These are phyloP conservation scores for Antheraea mylitta DNA, from an alignment of 1,140 invertebrate species.

Conservation along the genomic window DNA sequence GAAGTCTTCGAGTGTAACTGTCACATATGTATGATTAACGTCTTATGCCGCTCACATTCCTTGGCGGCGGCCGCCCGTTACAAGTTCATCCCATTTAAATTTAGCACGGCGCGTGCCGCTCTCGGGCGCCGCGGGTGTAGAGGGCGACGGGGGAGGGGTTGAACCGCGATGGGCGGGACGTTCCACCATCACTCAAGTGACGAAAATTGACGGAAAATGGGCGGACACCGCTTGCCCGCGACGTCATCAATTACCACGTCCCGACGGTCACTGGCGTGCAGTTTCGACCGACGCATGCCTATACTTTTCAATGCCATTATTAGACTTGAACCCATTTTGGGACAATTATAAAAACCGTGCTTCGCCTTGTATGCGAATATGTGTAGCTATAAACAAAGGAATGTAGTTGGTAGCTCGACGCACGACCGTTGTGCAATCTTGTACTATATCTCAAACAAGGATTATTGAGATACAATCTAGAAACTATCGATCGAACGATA, in stretches of 20 bases:
- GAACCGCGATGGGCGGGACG: constrained; percentile 53
- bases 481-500: constrained; percentile 67
- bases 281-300: constrained; percentile 53
- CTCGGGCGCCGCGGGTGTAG: constrained; percentile 36
- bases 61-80: constrained; percentile 58
- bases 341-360: background rate
- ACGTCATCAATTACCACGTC: constrained; percentile 75
- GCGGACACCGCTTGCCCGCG: constrained; percentile 72
- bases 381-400: constrained; percentile 34
- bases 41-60: constrained; percentile 60
- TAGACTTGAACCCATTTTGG: background rate
- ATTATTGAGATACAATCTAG: constrained; percentile 76
- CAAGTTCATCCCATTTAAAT: constrained; percentile 77
- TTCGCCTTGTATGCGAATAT: background rate
- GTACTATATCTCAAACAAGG: constrained; percentile 55
- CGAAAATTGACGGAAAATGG: constrained; percentile 79
- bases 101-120: constrained; percentile 73
- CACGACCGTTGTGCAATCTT: constrained; percentile 53
- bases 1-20: constrained; percentile 62
- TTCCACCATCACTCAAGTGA: constrained; percentile 76
- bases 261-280: constrained; percentile 64
- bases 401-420: constrained; percentile 52
- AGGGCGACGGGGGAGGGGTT: constrained; percentile 24
- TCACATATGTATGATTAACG: constrained; percentile 76
- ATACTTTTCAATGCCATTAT: constrained; percentile 37